These are phyloP conservation scores for Lepilemur ruficaudatus DNA, from an alignment of 2,797 vertebrate genomes.

Conservation along the genomic window DNA sequence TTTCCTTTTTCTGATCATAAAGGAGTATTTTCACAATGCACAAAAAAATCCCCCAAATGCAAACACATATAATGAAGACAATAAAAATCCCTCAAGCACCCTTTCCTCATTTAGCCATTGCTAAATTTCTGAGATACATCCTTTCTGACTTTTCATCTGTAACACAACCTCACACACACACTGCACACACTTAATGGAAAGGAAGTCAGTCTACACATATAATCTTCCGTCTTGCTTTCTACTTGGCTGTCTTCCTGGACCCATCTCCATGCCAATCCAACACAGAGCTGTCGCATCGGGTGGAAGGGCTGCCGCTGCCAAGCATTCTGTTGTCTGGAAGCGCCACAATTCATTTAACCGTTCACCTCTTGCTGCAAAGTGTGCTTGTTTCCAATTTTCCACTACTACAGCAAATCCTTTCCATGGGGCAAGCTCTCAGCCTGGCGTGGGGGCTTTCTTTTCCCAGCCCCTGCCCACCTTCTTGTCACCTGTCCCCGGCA, in stretches of 20 bases:
- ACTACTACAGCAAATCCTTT: not conserved
- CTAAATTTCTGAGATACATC: not conserved
- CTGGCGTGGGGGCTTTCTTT: not conserved
- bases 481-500: not conserved
- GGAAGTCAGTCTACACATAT: not conserved
- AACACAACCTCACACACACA: not conserved
- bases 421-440: not conserved
- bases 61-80: not conserved
- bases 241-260: not conserved
- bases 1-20: not conserved
- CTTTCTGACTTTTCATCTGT: not conserved
- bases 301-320: accelerated
- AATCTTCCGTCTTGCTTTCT: not conserved
- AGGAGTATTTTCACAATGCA: not conserved
- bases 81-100: not conserved
- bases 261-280: not conserved
- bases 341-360: accelerated
- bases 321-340: not conserved
- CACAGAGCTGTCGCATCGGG: accelerated
- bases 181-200: not conserved
- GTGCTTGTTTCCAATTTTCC: not conserved
- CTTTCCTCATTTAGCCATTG: not conserved
- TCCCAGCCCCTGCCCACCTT: not conserved
- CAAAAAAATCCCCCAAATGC: not conserved
- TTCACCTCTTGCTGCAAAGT: not conserved